These are phyloP conservation scores for Onychorhynchus coronatus DNA, from an alignment of 2,113 vertebrate genomes.

Conservation along the genomic window DNA sequence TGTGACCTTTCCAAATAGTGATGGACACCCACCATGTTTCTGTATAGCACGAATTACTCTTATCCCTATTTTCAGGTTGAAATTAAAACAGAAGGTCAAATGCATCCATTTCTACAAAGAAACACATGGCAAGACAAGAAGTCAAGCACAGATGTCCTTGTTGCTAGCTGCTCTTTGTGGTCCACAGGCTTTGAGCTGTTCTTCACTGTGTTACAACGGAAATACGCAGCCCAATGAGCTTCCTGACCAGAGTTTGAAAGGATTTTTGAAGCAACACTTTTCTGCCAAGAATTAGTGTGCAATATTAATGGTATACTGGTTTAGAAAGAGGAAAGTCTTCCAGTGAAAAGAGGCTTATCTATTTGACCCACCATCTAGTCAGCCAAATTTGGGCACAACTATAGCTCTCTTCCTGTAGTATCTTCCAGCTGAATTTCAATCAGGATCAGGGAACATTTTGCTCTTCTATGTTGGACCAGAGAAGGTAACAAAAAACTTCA, in stretches of 20 bases:
- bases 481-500: background rate
- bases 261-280: background rate
- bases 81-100: background rate
- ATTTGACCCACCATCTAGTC: background rate
- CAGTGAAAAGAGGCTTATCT: background rate
- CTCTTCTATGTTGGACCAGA: background rate
- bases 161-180: background rate
- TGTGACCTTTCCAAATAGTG: background rate
- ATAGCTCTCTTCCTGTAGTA: background rate
- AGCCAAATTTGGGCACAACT: background rate
- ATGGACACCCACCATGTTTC: background rate
- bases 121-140: background rate
- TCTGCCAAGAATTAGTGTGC: background rate
- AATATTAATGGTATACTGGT: background rate
- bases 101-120: background rate
- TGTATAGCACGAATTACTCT: background rate
- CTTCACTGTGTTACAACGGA: background rate
- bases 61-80: background rate
- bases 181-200: accelerated
- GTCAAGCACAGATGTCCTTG: background rate
- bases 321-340: background rate
- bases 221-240: accelerated
- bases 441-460: background rate
- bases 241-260: background rate
- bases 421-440: background rate